Evolutionary conservation across 2,888 invertebrate genomes (phyloP), one percentile per base, ranked within the genome.

Genomic region (Calephelis perditalis): DNA sequence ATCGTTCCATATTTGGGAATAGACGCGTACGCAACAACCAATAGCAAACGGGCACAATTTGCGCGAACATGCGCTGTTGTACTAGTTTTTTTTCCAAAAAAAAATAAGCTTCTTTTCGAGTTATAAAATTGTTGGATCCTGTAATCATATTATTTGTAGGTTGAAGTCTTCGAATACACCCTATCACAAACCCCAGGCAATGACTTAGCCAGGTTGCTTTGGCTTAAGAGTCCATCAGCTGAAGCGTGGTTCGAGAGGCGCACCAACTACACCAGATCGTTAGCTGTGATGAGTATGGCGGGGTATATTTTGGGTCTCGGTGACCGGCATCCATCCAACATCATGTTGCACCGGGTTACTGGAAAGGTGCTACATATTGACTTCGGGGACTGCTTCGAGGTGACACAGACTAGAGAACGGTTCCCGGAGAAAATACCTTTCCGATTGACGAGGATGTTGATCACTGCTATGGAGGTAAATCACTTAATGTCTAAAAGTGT

Each of bases 381-480:
- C 86, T 99, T 99, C 81, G 99, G 99, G 0, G 99, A 99, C 84
- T 99, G 99, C 80, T 99, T 99, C 84, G 99, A 99, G 90, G 98
- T 99, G 52, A 99, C 99, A 1, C 99, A 99, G 95, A 98, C 98
- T 0, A 93, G 99, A 46, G 99, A 99, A 78, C 99, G 99, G 81
- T 99, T 99, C 84, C 99, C 99, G 0, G 99, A 99, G 85, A 99
- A 98, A 85, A 99, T 99, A 72, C 99, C 99, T 0, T 99, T 99
- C 92, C 92, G 98, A 36, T 88, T 99, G 64, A 99, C 99, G 0
- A 92, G 99, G 68, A 99, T 99, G 99, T 91, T 99, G 26, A 98
- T 99, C 65, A 98, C 98, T 83, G 99, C 99, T 9, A 99, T 99
- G 99, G 99, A 99, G 92, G 90, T 89, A 64, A 56, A 58, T 99